A percentile compares a stretch with the other conserved stretches of the same genome.
phyloP scores from a whole-genome alignment of 2,113 vertebrate genomes.

The Coryphaenoides rupestris region DNA sequence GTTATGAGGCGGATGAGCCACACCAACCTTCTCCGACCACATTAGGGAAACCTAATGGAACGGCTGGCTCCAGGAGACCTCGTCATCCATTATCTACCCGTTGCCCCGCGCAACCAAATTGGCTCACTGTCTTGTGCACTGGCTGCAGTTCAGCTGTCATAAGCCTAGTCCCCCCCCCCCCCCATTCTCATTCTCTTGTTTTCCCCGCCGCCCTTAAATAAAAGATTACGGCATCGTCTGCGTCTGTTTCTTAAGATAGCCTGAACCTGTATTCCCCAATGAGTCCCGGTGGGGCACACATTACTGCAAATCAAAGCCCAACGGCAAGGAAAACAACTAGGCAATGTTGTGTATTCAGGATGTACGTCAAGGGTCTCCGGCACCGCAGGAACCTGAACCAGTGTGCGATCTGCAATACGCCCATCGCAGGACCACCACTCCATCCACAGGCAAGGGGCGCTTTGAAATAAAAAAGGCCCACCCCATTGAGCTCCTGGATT shows the following conservation, averaged over 20 bases:
- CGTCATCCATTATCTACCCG: slow-evolving; percentile 74
- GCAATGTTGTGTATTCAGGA: slow-evolving; percentile 20
- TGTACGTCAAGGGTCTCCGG: neutral
- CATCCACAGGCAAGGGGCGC: neutral
- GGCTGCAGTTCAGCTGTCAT: slow-evolving; percentile 54
- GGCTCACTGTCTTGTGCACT: slow-evolving; percentile 36
- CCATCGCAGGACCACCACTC: neutral
- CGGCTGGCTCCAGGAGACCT: slow-evolving; percentile 68
- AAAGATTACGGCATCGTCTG: slow-evolving; percentile 16
- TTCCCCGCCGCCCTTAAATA: slow-evolving; percentile 47
- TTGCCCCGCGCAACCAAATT: slow-evolving; percentile 57
- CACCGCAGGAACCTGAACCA: neutral
- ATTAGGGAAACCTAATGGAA: slow-evolving; percentile 78
- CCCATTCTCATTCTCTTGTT: slow-evolving; percentile 41
- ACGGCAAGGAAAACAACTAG: slow-evolving; percentile 14
- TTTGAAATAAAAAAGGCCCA: slow-evolving; percentile 2
- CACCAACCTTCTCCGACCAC: slow-evolving; percentile 65
- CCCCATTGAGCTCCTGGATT: neutral
- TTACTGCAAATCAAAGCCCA: slow-evolving; percentile 30
- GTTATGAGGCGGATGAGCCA: slow-evolving; percentile 68
- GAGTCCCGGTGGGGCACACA: slow-evolving; percentile 31
- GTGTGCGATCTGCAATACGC: neutral
- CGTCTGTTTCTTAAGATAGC: slow-evolving; percentile 10
- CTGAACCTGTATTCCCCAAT: slow-evolving; percentile 31
- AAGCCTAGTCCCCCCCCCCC: slow-evolving; percentile 32